A percentile compares a stretch with the other conserved stretches of the same genome.
Evolutionary conservation across 2,888 invertebrate genomes (phyloP).

Genomic region (Acleris sparsana): DNA sequence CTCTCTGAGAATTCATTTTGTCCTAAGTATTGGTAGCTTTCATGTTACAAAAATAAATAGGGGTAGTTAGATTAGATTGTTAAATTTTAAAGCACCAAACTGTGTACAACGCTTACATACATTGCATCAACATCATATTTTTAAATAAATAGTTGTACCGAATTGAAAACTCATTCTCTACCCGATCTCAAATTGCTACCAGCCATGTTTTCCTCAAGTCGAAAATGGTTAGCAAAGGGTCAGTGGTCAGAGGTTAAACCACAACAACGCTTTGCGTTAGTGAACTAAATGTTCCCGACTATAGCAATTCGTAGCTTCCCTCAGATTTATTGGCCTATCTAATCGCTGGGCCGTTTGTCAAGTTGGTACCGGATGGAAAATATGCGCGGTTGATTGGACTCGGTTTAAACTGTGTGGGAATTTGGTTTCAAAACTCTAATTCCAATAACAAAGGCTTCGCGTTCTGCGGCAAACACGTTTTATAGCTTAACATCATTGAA

Average conservation of each 20-base stretch:
- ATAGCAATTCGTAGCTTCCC: slow-evolving; percentile 23
- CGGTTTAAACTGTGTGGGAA: not conserved
- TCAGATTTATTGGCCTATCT: slow-evolving; percentile 34
- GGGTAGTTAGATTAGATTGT: no score
- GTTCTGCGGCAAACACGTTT: no score
- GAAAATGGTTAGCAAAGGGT: not conserved
- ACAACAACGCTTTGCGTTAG: slow-evolving; percentile 7
- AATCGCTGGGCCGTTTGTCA: slow-evolving; percentile 25
- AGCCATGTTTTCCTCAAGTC: not conserved
- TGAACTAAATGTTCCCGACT: slow-evolving; percentile 7
- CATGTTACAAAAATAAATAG: no score
- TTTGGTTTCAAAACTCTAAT: not conserved
- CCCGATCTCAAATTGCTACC: no score
- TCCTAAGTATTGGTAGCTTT: no score
- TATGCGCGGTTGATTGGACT: slow-evolving; percentile 26
- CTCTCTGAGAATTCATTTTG: no score
- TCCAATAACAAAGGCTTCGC: not conserved
- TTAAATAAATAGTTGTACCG: no score
- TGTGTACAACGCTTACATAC: no score
- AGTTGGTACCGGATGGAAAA: slow-evolving; percentile 32
- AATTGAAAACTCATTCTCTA: no score
- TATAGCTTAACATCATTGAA: no score
- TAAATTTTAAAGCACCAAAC: no score
- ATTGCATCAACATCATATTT: no score
- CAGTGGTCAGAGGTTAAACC: not conserved